Evolutionary conservation across 2,888 invertebrate species (phyloP).

Genomic region (Polydrusus tereticollis): DNA sequence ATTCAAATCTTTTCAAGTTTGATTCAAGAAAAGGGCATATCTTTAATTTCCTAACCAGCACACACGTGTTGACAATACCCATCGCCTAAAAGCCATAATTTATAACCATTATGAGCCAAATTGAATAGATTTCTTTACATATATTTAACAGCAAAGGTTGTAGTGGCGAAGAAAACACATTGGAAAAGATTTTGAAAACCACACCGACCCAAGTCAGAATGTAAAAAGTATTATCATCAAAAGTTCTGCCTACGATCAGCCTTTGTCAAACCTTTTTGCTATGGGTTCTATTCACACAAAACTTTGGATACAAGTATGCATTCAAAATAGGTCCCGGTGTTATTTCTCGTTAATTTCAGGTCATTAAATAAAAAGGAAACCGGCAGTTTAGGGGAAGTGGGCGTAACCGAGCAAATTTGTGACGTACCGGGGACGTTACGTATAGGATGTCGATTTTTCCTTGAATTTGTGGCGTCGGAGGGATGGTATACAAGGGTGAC

Average conservation of each 20-base stretch:
- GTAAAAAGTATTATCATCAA: slow-evolving; percentile 55
- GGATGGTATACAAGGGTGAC: slow-evolving; percentile 55
- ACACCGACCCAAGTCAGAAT: slow-evolving; percentile 58
- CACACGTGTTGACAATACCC: slow-evolving; percentile 66
- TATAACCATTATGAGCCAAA: slow-evolving; percentile 61
- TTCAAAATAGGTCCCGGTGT: slow-evolving; percentile 30
- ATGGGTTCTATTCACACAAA: slow-evolving; percentile 41
- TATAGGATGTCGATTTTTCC: slow-evolving; percentile 44
- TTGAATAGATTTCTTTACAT: slow-evolving; percentile 52
- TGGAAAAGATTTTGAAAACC: slow-evolving; percentile 61
- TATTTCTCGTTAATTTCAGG: slow-evolving; percentile 34
- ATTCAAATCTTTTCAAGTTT: slow-evolving; percentile 30
- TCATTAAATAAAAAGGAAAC: slow-evolving; percentile 39
- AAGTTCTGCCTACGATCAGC: slow-evolving; percentile 57
- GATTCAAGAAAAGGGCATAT: slow-evolving; percentile 41
- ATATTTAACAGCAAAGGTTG: slow-evolving; percentile 46
- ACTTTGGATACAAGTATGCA: slow-evolving; percentile 49
- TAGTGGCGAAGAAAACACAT: slow-evolving; percentile 56
- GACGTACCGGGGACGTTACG: slow-evolving; percentile 39
- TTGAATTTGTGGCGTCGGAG: slow-evolving; percentile 45
- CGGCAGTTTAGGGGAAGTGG: slow-evolving; percentile 48
- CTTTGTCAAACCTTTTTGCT: slow-evolving; percentile 57
- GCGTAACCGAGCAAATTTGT: slow-evolving; percentile 48
- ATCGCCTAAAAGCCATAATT: slow-evolving; percentile 63
- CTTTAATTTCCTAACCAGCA: slow-evolving; percentile 44